Base-by-base conservation (phyloP, 2,888 invertebrate species). In the Strigamia maritima region DNA sequence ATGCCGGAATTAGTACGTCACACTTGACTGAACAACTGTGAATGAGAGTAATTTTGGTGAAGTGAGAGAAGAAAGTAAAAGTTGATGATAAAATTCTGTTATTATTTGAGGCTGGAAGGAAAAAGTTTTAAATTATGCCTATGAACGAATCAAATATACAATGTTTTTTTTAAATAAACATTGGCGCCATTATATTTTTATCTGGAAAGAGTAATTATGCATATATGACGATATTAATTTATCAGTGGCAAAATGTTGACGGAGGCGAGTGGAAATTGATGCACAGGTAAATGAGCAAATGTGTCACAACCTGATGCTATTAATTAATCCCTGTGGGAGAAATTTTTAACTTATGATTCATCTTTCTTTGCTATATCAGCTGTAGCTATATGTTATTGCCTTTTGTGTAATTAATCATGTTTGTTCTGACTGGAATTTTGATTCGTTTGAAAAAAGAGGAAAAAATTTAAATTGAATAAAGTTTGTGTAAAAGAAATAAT, bases 241-340 rank as follows among this genome's bases (percentile, higher is more conserved):
- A 49, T 49, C 49, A 49, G 49, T 49, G 49, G 49, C 49, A 49
- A 49, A 49, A 49, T 49, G 49, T 49, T 49, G 49, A 49, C 16
- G 49, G 49, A 49, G 49, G 19, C 14, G 16, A 49, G 49, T 49
- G 49, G 49, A 49, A 49, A 49, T 49, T 49, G 49, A 49, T 49
- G 49, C 49, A 49, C 49, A 49, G 49, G 49, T 49, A 49, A 49
- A 49, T 49, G 49, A 49, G 49, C 49, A 49, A n/a, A 49, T 49
- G 49, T 49, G 49, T 49, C 49, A 49, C 49, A 49, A 49, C 49
- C 49, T 49, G 49, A 49, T 49, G 49, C 49, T 49, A 49, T 49
- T 49, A 49, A 49, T 49, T 49, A 49, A 49, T 49, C 49, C 49
- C 49, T 49, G 49, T 49, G 49, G 49, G 49, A 49, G 49, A 49